Percentiles rank a stretch among this genome's conserved stretches.
These are phyloP conservation scores for Microcaecilia unicolor DNA, from an alignment of 2,797 vertebrate species.

Conservation along the genomic window DNA sequence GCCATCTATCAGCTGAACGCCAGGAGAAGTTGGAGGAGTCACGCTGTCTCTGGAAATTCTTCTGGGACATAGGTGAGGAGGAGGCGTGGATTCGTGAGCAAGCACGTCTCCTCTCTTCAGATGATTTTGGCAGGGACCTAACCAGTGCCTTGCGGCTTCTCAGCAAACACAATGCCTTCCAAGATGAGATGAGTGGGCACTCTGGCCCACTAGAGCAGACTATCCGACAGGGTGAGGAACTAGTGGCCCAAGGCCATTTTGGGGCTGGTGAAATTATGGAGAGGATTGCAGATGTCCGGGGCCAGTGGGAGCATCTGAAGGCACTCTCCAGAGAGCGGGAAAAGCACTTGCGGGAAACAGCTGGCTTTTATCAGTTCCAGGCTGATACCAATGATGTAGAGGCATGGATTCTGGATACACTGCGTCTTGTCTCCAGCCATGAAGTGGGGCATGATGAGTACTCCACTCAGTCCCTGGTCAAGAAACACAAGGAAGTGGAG, in stretches of 20 bases:
- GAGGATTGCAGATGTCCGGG: constrained; percentile 62
- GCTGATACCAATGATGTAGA: constrained; percentile 85
- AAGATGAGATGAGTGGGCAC: constrained; percentile 83
- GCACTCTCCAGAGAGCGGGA: constrained; percentile 52
- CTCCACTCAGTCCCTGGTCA: constrained; percentile 79
- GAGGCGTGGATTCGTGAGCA: constrained; percentile 91
- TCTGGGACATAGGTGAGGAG: constrained; percentile 88
- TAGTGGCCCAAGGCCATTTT: constrained; percentile 71
- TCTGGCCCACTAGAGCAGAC: constrained; percentile 74
- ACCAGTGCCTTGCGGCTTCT: constrained; percentile 76
- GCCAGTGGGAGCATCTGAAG: constrained; percentile 42
- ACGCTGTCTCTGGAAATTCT: constrained; percentile 79
- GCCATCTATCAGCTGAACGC: constrained; percentile 55
- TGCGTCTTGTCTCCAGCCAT: constrained; percentile 72
- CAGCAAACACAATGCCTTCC: constrained; percentile 83
- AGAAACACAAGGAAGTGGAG: constrained; percentile 83
- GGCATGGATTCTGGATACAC: constrained; percentile 75
- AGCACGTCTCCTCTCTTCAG: constrained; percentile 77
- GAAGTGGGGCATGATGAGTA: constrained; percentile 87
- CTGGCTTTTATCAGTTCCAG: constrained; percentile 82
- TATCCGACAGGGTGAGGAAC: constrained; percentile 64
- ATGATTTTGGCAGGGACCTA: constrained; percentile 82
- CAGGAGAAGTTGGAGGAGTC: constrained; percentile 77
- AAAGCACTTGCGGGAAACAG: constrained; percentile 65
- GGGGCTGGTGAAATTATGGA: constrained; percentile 66